phyloP scores from a whole-genome alignment of 2,113 vertebrate species.

The Edolisoma coerulescens region DNA sequence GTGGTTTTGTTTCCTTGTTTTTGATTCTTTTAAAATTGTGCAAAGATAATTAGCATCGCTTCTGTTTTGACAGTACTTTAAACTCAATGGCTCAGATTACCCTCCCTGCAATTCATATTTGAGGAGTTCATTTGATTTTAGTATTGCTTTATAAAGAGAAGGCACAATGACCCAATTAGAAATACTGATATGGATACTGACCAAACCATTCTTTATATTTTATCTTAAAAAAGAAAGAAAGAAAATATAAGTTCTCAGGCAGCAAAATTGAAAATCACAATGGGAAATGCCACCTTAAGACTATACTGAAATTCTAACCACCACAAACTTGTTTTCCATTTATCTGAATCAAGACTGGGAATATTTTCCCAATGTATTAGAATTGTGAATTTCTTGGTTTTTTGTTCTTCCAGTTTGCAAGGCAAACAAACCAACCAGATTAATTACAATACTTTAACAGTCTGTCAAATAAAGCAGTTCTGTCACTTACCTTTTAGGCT shows the following conservation, averaged over 20 bases:
- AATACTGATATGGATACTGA: not conserved
- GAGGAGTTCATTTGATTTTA: not conserved
- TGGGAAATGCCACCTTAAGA: not conserved
- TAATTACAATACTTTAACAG: not conserved
- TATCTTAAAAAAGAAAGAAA: not conserved
- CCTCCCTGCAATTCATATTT: not conserved
- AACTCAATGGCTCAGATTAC: not conserved
- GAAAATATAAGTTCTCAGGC: not conserved
- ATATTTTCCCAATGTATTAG: not conserved
- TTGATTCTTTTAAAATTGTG: not conserved
- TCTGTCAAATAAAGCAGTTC: not conserved
- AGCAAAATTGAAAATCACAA: not conserved
- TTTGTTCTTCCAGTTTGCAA: not conserved
- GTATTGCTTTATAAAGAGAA: not conserved
- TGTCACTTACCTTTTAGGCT: not conserved
- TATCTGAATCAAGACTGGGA: not conserved
- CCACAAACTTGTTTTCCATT: not conserved
- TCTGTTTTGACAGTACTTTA: not conserved
- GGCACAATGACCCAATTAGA: not conserved
- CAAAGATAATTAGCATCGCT: not conserved
- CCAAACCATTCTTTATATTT: not conserved
- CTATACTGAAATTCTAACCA: not conserved
- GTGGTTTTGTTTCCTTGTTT: not conserved
- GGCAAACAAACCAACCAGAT: not conserved
- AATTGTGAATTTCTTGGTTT: not conserved